Evolutionary conservation across 2,888 invertebrate genomes (phyloP).

Genomic region (Diploptera punctata): DNA sequence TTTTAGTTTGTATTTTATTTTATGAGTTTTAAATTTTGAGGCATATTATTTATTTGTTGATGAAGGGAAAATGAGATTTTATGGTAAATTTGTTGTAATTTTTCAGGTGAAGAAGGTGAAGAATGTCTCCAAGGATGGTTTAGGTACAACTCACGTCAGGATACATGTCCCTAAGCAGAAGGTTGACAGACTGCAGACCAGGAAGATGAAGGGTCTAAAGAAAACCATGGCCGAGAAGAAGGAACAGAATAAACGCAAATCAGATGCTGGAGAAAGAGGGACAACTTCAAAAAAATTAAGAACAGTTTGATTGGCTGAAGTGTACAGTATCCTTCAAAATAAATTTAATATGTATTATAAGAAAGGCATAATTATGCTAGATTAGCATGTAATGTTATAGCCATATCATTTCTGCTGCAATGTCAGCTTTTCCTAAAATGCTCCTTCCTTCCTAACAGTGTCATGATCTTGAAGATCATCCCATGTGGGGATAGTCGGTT

Average conservation of each 20-base stretch:
- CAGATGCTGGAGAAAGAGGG: neutral
- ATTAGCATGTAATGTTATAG: neutral
- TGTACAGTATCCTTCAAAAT: too few species aligned
- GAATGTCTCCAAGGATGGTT: slow-evolving; percentile 85
- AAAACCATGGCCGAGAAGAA: slow-evolving; percentile 39
- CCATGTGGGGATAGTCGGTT: too few species aligned
- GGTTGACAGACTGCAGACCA: slow-evolving; percentile 82
- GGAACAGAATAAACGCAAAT: slow-evolving; percentile 25
- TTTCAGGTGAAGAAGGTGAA: slow-evolving; percentile 84
- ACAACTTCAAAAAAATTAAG: neutral
- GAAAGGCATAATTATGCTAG: too few species aligned
- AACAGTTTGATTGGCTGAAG: neutral
- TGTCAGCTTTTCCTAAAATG: too few species aligned
- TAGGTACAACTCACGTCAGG: slow-evolving; percentile 90
- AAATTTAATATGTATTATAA: too few species aligned
- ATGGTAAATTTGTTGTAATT: too few species aligned
- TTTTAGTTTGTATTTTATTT: too few species aligned
- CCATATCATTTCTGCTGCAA: neutral
- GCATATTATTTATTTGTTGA: too few species aligned
- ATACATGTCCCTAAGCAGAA: slow-evolving; percentile 94
- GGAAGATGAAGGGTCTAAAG: slow-evolving; percentile 81
- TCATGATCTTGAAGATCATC: too few species aligned
- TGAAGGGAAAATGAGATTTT: too few species aligned
- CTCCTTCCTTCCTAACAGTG: too few species aligned
- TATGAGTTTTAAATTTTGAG: too few species aligned